A percentile compares a stretch with the other conserved stretches of the same genome.
Conservation (phyloP, 2,797 vertebrate species). For the Pipistrellus nathusii region DNA sequence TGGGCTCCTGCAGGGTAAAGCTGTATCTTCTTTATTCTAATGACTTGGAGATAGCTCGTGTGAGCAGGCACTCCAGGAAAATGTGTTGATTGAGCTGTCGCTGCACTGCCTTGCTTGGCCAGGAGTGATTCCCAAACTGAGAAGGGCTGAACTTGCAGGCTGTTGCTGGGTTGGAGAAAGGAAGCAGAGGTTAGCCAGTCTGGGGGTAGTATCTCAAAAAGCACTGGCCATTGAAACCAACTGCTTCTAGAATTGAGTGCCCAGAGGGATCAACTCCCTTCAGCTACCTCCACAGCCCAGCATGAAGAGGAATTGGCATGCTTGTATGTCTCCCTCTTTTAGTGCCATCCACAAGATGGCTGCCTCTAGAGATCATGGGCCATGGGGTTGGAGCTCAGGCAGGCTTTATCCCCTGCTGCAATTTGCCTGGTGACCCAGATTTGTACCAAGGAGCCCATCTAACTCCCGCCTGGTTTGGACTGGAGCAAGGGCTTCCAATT, state of each 20-base stretch:
- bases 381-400: not conserved
- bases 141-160: not conserved
- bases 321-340: not conserved
- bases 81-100: not conserved
- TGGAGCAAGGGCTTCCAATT: slow-evolving; percentile 39
- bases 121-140: not conserved
- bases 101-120: not conserved
- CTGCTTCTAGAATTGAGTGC: not conserved
- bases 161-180: not conserved
- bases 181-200: not conserved
- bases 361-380: not conserved
- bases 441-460: slow-evolving; percentile 44
- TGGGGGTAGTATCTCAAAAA: not conserved
- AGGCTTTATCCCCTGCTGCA: not conserved
- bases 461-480: slow-evolving; percentile 45
- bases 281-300: not conserved
- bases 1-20: not conserved
- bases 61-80: not conserved
- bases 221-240: not conserved
- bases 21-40: not conserved
- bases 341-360: not conserved
- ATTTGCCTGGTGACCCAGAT: slow-evolving; percentile 76
- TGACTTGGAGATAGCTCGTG: not conserved
- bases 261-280: not conserved
- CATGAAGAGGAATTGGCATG: not conserved